Evolutionary conservation across 2,113 vertebrate species (phyloP).

Genomic region (Entelurus aequoreus): DNA sequence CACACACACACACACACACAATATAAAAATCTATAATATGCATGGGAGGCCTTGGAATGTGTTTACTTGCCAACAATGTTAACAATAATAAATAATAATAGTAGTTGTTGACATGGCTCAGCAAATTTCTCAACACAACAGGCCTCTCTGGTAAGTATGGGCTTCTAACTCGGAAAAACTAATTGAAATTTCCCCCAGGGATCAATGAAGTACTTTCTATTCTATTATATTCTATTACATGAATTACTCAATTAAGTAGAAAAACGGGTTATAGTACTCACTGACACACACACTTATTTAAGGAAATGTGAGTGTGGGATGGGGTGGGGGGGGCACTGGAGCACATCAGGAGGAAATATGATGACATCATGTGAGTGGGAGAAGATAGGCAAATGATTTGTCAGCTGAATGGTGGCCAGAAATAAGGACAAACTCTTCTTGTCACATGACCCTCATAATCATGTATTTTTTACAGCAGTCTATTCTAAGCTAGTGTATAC

Average conservation of each 20-base stretch:
- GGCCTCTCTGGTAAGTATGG: constrained; percentile 17
- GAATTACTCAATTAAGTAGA: neutral
- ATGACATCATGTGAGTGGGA: constrained; percentile 31
- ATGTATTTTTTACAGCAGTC: neutral
- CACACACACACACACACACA: neutral
- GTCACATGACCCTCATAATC: constrained; percentile 15
- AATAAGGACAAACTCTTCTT: neutral
- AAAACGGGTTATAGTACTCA: constrained; percentile 1
- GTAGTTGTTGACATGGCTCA: constrained; percentile 29
- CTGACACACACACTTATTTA: neutral
- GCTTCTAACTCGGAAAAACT: constrained; percentile 19
- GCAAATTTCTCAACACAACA: constrained; percentile 48
- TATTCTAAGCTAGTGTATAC: no score
- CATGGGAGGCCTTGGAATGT: neutral
- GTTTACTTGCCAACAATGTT: neutral
- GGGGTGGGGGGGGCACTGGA: neutral
- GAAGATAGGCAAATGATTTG: constrained; percentile 15
- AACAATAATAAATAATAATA: no score
- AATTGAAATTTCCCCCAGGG: no score
- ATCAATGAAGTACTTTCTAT: no score
- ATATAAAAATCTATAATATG: neutral
- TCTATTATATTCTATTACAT: no score
- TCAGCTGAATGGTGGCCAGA: neutral
- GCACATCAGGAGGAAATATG: constrained; percentile 10
- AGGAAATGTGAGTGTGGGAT: neutral